A percentile compares a stretch with the other conserved stretches of the same genome.
These are phyloP conservation scores for Alethe castanea DNA, from an alignment of 2,113 vertebrate species.

Conservation along the genomic window DNA sequence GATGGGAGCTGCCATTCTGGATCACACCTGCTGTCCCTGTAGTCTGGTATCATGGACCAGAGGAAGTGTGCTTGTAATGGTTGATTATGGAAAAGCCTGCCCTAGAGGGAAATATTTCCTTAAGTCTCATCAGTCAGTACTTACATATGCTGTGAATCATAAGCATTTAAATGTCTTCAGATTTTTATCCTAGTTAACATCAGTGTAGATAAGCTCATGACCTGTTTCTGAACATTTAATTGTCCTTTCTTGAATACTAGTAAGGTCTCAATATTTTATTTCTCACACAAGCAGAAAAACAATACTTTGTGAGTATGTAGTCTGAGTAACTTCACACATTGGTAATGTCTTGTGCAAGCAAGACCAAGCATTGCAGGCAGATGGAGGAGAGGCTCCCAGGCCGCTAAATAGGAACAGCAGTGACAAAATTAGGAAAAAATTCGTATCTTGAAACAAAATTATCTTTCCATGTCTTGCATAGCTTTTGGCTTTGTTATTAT, in stretches of 20 bases:
- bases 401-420: not conserved
- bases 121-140: conserved; percentile 30
- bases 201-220: conserved; percentile 33
- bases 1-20: not conserved
- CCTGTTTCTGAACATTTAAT: conserved; percentile 22
- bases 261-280: not conserved
- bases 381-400: not conserved
- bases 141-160: conserved; percentile 22
- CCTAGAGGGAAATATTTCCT: conserved; percentile 34
- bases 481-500: not conserved
- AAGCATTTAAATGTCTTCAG: conserved; percentile 54
- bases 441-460: not conserved
- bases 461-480: not conserved
- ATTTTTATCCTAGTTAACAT: conserved; percentile 55
- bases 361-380: not conserved
- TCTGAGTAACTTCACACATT: not conserved
- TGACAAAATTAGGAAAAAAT: not conserved
- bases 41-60: not conserved
- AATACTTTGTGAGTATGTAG: not conserved
- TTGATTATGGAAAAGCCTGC: not conserved
- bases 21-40: not conserved
- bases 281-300: not conserved
- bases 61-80: not conserved
- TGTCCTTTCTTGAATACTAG: not conserved
- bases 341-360: not conserved